These are phyloP conservation scores for Euwallacea similis DNA, from an alignment of 1,140 invertebrate genomes.

Conservation along the genomic window DNA sequence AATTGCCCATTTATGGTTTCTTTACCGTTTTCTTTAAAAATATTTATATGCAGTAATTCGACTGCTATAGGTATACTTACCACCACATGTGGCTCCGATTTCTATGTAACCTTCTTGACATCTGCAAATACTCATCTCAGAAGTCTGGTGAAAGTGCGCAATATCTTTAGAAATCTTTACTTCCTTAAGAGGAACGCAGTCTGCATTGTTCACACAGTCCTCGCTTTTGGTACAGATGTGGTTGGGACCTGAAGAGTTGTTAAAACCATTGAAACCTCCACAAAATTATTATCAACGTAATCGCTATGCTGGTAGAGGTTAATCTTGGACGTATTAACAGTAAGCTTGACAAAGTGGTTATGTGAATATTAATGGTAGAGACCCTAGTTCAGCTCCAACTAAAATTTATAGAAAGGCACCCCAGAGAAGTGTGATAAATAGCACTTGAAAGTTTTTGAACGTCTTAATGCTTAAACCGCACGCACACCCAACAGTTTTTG, in stretches of 20 bases:
- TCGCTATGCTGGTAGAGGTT: too few relatives aligned
- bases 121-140: constrained; percentile 34
- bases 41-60: not conserved
- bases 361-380: not conserved
- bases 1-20: constrained; percentile 3
- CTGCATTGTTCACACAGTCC: constrained; percentile 44
- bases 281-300: too few relatives aligned
- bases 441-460: not conserved
- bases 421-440: not conserved
- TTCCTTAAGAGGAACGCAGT: constrained; percentile 34
- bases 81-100: constrained; percentile 38
- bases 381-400: not conserved
- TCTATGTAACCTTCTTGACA: constrained; percentile 39
- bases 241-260: constrained; percentile 38
- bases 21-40: not conserved
- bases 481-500: not conserved
- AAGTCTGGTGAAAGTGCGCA: not conserved
- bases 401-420: too few relatives aligned
- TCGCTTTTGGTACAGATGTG: constrained; percentile 43
- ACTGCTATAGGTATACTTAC: constrained; percentile 21
- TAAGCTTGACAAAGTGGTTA: too few relatives aligned
- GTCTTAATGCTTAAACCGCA: constrained; percentile 3
- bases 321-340: too few relatives aligned
- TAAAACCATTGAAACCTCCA: too few relatives aligned
- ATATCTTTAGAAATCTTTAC: constrained; percentile 19